Conservation (phyloP, 2,113 vertebrate species). For the Micronycteris hirsuta region DNA sequence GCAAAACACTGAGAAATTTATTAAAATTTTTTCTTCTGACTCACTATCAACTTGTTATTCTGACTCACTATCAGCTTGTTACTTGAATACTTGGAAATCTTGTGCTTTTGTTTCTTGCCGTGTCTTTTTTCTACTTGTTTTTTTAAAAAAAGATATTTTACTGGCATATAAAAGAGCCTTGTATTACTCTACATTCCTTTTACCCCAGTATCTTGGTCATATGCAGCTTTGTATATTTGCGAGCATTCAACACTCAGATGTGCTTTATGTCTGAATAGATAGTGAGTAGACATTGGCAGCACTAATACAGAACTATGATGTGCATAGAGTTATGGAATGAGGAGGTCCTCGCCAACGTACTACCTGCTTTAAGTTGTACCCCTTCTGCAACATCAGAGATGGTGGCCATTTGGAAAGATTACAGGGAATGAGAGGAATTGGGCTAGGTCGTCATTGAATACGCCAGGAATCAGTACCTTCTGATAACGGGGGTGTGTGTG, state of each 20-base stretch:
- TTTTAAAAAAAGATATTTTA: not conserved
- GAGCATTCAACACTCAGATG: not conserved
- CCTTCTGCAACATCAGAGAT: not conserved
- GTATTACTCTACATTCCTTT: not conserved
- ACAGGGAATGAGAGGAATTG: not conserved
- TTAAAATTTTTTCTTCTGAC: not conserved
- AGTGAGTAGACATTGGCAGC: not conserved
- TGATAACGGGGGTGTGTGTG: not conserved
- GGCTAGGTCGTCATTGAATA: not conserved
- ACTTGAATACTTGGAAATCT: constrained; percentile 8
- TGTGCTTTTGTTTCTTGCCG: constrained; percentile 43
- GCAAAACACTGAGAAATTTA: not conserved
- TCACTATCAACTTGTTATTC: not conserved
- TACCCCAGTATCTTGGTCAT: constrained; percentile 1
- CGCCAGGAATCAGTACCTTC: not conserved
- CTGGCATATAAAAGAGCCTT: not conserved
- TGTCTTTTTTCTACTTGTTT: not conserved
- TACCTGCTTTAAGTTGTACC: not conserved
- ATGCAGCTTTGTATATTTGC: not conserved
- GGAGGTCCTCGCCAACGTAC: not conserved
- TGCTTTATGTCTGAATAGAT: not conserved
- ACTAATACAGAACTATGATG: not conserved
- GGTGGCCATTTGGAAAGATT: not conserved
- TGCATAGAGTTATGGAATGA: not conserved
- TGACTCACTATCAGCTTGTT: not conserved